Percentiles rank a stretch among this genome's conserved stretches.
Evolutionary conservation across 2,113 vertebrate species (phyloP).

Genomic region (Dipodomys ordii): DNA sequence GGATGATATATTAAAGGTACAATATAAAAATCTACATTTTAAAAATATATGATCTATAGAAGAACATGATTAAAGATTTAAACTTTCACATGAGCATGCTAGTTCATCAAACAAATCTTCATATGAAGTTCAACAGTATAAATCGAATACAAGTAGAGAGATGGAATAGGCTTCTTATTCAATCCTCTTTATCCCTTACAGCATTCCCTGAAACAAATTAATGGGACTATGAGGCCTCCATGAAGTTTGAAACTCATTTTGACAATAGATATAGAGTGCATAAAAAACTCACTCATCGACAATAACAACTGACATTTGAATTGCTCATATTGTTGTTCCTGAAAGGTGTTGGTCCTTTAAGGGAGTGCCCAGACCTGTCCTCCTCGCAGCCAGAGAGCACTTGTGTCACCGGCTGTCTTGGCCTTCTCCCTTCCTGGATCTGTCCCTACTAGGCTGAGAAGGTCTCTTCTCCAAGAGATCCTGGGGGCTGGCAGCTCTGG

Average conservation of each 20-base stretch:
- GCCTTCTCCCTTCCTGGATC: slow-evolving; percentile 62
- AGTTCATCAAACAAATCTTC: background rate
- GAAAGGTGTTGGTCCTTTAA: slow-evolving; percentile 48
- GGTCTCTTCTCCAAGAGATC: slow-evolving; percentile 23
- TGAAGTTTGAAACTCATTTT: background rate
- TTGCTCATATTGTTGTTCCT: background rate
- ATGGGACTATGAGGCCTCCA: background rate
- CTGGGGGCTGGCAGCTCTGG: slow-evolving; percentile 55
- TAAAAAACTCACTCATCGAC: background rate
- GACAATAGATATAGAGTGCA: background rate
- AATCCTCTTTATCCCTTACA: background rate
- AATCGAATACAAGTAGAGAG: slow-evolving; percentile 31
- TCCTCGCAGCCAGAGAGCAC: background rate
- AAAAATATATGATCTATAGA: too few species aligned
- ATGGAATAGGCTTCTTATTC: background rate
- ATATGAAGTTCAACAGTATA: background rate
- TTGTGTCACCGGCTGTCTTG: slow-evolving; percentile 56
- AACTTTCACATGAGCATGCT: too few species aligned
- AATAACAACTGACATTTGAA: slow-evolving; percentile 24
- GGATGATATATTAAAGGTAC: too few species aligned
- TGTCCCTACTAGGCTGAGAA: slow-evolving; percentile 57
- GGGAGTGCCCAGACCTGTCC: slow-evolving; percentile 58
- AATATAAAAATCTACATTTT: too few species aligned
- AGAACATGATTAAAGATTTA: too few species aligned
- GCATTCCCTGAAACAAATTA: background rate